A percentile compares a stretch with the other conserved stretches of the same genome.
Evolutionary conservation across 92 coral and sea anemone genomes (phyloP).

Genomic region (Epizoanthus ramosus): DNA sequence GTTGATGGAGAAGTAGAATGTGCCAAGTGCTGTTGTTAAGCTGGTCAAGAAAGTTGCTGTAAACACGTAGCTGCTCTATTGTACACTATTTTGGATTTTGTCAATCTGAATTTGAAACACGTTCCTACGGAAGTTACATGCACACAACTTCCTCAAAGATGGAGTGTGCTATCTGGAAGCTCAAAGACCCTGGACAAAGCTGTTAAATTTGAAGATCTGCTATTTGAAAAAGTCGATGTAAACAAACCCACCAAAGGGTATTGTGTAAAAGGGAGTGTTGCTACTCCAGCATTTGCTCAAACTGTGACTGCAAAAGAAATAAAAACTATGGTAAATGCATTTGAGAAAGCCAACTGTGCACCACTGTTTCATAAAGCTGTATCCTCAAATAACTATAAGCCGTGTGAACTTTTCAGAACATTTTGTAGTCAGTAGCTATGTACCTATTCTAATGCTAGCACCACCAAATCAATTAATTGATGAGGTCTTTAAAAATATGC

Average conservation of each 20-base stretch:
- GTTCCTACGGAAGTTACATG: slow-evolving; percentile 64
- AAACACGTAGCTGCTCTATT: slow-evolving; percentile 67
- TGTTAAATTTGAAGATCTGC: slow-evolving; percentile 25
- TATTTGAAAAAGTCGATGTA: slow-evolving; percentile 39
- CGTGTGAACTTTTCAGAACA: slow-evolving; percentile 45
- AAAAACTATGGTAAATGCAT: slow-evolving; percentile 49
- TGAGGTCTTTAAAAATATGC: slow-evolving; percentile 37
- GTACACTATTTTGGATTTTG: slow-evolving; percentile 57
- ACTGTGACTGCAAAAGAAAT: slow-evolving; percentile 54
- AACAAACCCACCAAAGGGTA: slow-evolving; percentile 37
- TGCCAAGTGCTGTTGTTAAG: slow-evolving; percentile 66
- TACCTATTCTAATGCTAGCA: too few species aligned
- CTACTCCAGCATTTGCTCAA: slow-evolving; percentile 69
- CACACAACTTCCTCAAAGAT: slow-evolving; percentile 56
- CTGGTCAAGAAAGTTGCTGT: slow-evolving; percentile 70
- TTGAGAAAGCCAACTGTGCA: slow-evolving; percentile 47
- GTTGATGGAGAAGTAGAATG: slow-evolving; percentile 50
- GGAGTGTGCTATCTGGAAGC: slow-evolving; percentile 64
- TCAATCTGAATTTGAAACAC: slow-evolving; percentile 43
- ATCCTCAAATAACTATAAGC: slow-evolving; percentile 48
- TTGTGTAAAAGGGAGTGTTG: slow-evolving; percentile 48
- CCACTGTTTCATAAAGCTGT: slow-evolving; percentile 54
- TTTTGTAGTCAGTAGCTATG: slow-evolving; percentile 27
- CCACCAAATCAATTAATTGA: slow-evolving; percentile 29
- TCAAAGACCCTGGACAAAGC: slow-evolving; percentile 43